Conservation (phyloP, 2,888 invertebrate species). For the Apamea crenata region DNA sequence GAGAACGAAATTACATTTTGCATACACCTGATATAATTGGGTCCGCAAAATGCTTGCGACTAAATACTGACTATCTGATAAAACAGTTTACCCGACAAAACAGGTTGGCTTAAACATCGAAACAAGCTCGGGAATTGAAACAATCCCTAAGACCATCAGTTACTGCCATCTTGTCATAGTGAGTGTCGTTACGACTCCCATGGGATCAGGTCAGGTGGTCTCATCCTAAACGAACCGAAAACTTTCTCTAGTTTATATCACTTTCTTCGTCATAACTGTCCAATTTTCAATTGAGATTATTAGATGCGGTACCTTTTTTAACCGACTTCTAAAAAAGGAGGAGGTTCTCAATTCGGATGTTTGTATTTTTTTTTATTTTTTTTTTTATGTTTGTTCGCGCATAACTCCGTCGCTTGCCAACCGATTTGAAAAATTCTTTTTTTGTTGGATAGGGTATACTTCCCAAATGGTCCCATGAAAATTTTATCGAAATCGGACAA, state of each 20-base stretch:
- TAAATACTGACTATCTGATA: not conserved
- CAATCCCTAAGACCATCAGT: constrained; percentile 11
- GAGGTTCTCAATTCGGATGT: no score
- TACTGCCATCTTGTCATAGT: constrained; percentile 18
- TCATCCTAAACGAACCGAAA: not conserved
- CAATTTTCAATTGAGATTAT: not conserved
- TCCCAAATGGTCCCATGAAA: no score
- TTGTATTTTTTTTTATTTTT: no score
- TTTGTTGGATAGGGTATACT: no score
- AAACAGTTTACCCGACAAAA: not conserved
- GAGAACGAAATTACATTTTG: not conserved
- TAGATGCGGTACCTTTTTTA: not conserved
- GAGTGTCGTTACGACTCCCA: not conserved
- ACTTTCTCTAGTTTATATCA: not conserved
- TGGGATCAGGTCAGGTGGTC: not conserved
- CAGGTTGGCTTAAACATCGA: not conserved
- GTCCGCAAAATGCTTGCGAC: not conserved
- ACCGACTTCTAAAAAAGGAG: no score
- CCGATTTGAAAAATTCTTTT: no score
- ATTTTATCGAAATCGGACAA: no score
- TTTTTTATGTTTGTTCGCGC: no score
- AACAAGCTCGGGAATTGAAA: constrained; percentile 3
- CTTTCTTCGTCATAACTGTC: not conserved
- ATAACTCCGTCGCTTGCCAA: no score
- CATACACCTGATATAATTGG: not conserved